Conservation (phyloP, 2,113 vertebrate species). For the Peromyscus polionotus region DNA sequence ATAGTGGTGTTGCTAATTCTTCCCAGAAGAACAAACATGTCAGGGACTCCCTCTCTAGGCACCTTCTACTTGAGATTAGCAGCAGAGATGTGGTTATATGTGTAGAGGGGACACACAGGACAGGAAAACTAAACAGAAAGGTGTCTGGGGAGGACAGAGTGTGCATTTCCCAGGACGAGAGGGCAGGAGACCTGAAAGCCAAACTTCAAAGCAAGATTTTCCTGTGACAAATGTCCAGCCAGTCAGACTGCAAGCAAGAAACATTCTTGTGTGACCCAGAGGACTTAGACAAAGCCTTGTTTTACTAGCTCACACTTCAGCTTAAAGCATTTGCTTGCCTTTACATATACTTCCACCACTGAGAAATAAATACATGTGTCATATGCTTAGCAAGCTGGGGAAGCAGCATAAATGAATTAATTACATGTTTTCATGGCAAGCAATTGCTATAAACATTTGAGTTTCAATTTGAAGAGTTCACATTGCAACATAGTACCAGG, state of each 20-base stretch:
- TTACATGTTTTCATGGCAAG: conserved; percentile 27
- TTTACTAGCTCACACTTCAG: conserved; percentile 31
- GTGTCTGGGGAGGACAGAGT: background rate
- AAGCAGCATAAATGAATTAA: background rate
- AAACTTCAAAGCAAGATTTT: conserved; percentile 24
- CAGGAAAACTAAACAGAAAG: conserved; percentile 16
- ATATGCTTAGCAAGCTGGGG: background rate
- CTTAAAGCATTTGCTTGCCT: conserved; percentile 13
- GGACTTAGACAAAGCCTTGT: background rate
- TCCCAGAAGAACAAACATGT: background rate
- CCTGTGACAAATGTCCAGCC: conserved; percentile 39
- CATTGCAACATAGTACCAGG: background rate
- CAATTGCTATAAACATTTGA: conserved; percentile 46
- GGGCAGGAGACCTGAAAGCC: background rate
- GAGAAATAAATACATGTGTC: background rate
- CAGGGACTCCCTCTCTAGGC: background rate
- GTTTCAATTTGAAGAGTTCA: conserved; percentile 48
- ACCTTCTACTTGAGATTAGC: background rate
- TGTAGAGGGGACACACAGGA: background rate
- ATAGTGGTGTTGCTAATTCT: conserved; percentile 35
- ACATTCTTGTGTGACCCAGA: background rate
- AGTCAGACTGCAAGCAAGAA: background rate
- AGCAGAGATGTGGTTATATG: background rate
- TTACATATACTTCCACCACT: background rate
- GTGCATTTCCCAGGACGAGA: background rate